These are phyloP conservation scores for Neria commutata DNA, from an alignment of 2,888 invertebrate genomes.

Conservation along the genomic window DNA sequence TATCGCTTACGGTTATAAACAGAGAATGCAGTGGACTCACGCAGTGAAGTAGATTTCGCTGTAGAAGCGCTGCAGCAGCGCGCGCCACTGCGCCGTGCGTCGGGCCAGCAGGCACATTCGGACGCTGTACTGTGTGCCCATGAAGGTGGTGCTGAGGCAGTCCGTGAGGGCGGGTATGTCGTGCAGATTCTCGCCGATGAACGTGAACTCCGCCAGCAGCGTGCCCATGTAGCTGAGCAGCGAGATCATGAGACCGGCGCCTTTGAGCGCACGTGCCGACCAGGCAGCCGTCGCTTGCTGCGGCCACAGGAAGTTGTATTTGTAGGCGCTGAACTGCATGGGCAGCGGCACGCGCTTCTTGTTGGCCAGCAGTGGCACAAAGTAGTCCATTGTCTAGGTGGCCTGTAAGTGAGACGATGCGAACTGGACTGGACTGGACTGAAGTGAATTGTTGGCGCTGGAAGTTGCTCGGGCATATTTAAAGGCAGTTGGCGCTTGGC, in stretches of 20 bases:
- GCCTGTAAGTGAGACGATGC: too few species aligned
- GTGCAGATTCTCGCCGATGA: conserved; percentile 24
- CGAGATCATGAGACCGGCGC: conserved; percentile 8
- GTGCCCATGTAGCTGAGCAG: conserved; percentile 23
- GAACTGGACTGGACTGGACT: too few species aligned
- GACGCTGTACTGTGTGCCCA: conserved; percentile 29
- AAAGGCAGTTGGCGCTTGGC: too few species aligned
- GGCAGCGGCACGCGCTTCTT: conserved; percentile 9
- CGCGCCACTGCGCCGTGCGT: conserved; percentile 18
- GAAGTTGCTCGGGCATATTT: too few species aligned
- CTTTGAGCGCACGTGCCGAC: conserved; percentile 8
- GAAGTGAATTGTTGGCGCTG: too few species aligned
- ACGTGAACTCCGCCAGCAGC: conserved; percentile 26
- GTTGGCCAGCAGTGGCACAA: neutral
- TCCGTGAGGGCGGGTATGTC: conserved; percentile 29
- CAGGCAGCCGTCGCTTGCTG: conserved; percentile 12
- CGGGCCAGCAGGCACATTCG: conserved; percentile 20
- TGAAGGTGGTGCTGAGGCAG: conserved; percentile 28
- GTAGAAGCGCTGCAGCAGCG: conserved; percentile 28
- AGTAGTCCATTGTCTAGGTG: conserved; percentile 9
- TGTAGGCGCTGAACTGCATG: conserved; percentile 24
- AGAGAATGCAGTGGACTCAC: too few species aligned
- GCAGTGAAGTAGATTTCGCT: conserved; percentile 25
- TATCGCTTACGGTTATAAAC: neutral
- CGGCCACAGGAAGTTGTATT: conserved; percentile 33